Base-by-base conservation (phyloP, 2,113 vertebrate genomes). In the Xiphias gladius region DNA sequence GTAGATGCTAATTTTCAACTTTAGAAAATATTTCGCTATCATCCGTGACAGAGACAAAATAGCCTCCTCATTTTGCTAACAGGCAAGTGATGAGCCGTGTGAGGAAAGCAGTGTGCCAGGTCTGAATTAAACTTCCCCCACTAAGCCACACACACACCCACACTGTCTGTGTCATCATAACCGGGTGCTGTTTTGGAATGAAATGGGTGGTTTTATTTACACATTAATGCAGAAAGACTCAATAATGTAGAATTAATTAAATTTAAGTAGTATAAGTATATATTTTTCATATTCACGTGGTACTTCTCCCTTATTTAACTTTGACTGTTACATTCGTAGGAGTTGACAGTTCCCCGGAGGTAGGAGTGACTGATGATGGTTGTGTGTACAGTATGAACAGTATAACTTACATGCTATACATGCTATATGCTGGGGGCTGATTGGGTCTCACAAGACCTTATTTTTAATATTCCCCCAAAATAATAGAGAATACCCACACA, bases 1-100 rank as follows among this genome's bases (percentile, higher is more conserved):
- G 58, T 46, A 81, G 24, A 66, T 59, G 72, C 55, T 77, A 69
- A 91, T 88, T 69, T 88, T 87, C 73, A 71, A 78, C 76, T 86
- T 77, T 37, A 84, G 79, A 41, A 80, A 81, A 79, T 73, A 54
- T 80, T 86, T 77, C 14, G 5, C 57, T 69, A 22, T 83, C 62
- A 86, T 73, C 35, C 10, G 1, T 70, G 46, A 78, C 59, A 24
- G 62, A 64, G 35, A 48, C 30, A 76, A 78, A 72, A 79, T 46
- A 39, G 57, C 30, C 16, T 55, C 5, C 68, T 73, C 35, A 63
- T 82, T 85, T 70, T 59, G 35, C 55, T 64, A 82, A 85, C 52
- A 48, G 73, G 73, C 37, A 46, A 63, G 41, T 43, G 76, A 80
- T 85, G 76, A 86, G 77, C 64, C 20, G 14, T 76, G 55, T 37